Evolutionary conservation across 2,113 vertebrate genomes (phyloP).

Genomic region (Copsychus sechellarum): DNA sequence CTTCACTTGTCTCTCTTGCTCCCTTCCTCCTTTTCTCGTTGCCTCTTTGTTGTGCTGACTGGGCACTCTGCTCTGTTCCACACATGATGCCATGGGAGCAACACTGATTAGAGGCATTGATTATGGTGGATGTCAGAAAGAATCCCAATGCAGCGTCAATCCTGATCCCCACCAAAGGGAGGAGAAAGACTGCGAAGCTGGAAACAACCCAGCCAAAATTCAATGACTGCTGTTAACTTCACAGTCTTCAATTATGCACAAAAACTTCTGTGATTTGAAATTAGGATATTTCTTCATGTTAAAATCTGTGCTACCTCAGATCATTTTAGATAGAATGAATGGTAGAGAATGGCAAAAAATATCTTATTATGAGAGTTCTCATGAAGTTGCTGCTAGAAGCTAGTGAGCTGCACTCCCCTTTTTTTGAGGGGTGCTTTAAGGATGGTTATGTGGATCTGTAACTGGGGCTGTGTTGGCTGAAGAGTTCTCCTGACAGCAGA

Average conservation of each 20-base stretch:
- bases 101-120: background rate
- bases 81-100: background rate
- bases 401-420: background rate
- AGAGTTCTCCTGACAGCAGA: background rate
- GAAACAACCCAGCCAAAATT: background rate
- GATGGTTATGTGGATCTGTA: background rate
- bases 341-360: background rate
- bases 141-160: background rate
- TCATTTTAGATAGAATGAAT: background rate
- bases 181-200: background rate
- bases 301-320: background rate
- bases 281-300: background rate
- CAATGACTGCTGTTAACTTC: background rate
- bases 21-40: background rate
- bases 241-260: background rate
- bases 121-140: background rate
- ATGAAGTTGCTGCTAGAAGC: background rate
- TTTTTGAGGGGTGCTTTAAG: fast-evolving
- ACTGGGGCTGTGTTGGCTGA: background rate
- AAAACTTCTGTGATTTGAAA: fast-evolving
- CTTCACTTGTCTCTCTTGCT: background rate
- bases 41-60: background rate
- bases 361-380: background rate
- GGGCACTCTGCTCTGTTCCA: background rate
- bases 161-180: background rate